Base-by-base conservation (phyloP, 2,797 vertebrate species). In the Borostomias antarcticus region DNA sequence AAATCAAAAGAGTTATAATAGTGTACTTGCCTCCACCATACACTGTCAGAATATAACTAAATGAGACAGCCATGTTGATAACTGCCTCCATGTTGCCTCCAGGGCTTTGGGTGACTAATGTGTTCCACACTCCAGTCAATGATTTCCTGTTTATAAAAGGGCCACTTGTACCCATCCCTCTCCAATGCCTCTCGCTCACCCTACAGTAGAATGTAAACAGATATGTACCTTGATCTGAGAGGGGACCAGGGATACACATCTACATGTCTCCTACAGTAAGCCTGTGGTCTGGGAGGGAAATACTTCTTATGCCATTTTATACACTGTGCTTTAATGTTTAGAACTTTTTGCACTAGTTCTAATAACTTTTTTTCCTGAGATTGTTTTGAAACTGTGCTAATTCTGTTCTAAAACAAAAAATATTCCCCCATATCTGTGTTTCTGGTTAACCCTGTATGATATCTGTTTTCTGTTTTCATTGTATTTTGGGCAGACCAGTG, bases 281-380 rank as follows among this genome's bases (percentile, higher is more conserved):
- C 82, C 83, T 83, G 80, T 83, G 76, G 73, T 76, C 87, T 83
- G 72, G 57, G 76, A 80, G 86, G 81, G 83, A 88, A 85, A 84
- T 74, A 89, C 90, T 92, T 92, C 91, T 93, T 92, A 92, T 74
- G 84, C 86, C 91, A 90, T 92, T 94, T 94, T 93, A 91, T 94
- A 94, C 92, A 94, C 93, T 93, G 92, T 94, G 92, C 91, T 94
- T 93, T 92, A 91, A 90, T 84, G 91, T 91, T 67, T 92, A 92
- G 91, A 81, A 91, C 89, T 92, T 92, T 91, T 93, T 93, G 92
- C 92, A 93, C 92, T 94, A 93, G 90, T 92, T 91, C 91, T 90
- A 92, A 85, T 89, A 84, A 91, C 82, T 89, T 92, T 93, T 91
- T 93, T 89, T 60, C 87, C 89, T 17, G 53, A 56, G 86, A 84